phyloP scores from a whole-genome alignment of 2,797 vertebrate species.

The Hypotaenidia okinawae region DNA sequence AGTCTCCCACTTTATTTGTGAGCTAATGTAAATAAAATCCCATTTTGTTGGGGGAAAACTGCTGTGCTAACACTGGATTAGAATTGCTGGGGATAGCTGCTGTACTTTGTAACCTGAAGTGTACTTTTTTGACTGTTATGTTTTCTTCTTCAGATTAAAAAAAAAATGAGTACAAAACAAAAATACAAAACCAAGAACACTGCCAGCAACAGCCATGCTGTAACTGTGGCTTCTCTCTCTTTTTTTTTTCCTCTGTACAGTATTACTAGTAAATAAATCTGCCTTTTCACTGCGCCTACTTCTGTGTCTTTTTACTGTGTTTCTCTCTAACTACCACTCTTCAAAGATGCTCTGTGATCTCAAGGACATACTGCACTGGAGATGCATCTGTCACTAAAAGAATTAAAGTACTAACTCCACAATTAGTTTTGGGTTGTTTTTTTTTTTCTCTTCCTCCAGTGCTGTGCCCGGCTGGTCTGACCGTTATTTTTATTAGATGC shows the following conservation, averaged over 20 bases:
- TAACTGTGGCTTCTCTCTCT: constrained; percentile 82
- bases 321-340: constrained; percentile 73
- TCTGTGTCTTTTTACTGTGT: constrained; percentile 78
- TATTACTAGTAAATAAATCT: constrained; percentile 89
- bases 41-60: constrained; percentile 69
- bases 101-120: constrained; percentile 86
- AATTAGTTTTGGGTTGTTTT: neutral
- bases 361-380: neutral
- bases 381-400: constrained; percentile 32
- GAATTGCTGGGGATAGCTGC: constrained; percentile 81
- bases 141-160: constrained; percentile 78
- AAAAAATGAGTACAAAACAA: constrained; percentile 46
- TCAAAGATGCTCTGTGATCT: neutral
- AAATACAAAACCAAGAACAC: constrained; percentile 74
- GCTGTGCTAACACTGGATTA: constrained; percentile 82
- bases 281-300: constrained; percentile 84
- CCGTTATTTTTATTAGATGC: constrained; percentile 1
- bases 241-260: constrained; percentile 85
- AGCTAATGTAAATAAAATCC: constrained; percentile 81
- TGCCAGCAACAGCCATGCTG: constrained; percentile 84
- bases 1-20: constrained; percentile 73
- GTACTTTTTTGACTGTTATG: constrained; percentile 83
- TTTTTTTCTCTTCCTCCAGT: neutral
- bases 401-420: constrained; percentile 46
- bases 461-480: neutral